Base-by-base conservation (phyloP, 1,140 invertebrate genomes). In the Diachasmimorpha longicaudata region DNA sequence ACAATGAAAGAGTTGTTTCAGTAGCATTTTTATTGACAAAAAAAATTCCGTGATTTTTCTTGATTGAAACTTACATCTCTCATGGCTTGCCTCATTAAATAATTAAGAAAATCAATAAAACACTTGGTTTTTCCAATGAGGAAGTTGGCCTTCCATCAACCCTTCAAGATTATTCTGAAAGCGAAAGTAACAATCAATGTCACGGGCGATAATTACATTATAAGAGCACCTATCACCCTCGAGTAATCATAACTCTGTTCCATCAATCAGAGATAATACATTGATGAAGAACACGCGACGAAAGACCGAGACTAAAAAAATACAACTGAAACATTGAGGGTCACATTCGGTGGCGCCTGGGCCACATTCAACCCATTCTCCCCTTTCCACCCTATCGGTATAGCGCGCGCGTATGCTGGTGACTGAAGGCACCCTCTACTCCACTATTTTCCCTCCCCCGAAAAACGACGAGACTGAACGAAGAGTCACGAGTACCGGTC, bases 331-430 rank as follows among this genome's bases (percentile, higher is more conserved):
- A 63, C 23, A 25, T 63, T 63, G 58, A 25, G 58, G 58, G 58
- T 63, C 58, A 63, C 58, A 63, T 25, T 63, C 9, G 58, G 58
- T 63, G 58, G 58, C 23, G 58, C 58, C 58, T 63, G 58, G 58
- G 58, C 58, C 58, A 63, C 58, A 63, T 63, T 63, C 58, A 63
- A 63, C 58, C 58, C 48, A 55, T 55, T 55, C n/a, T n/a, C 6
- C 58, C 23, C 58, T 14, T 25, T 13, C 58, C 58, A 13, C 23
- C 58, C 9, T 63, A 25, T 63, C 4, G 21, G 19, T 31, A 23
- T 63, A 8, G 23, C 13, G 58, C 21, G 58, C 23, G 58, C 58
- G 58, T 19, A 19, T 63, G 58, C 58, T 25, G 10, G 21, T 63
- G 6, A 63, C 58, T 25, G 8, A 23, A 63, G 19, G 19, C 13